These are phyloP conservation scores for Laticauda laticaudata DNA, from an alignment of 2,113 vertebrate species.

Conservation along the genomic window DNA sequence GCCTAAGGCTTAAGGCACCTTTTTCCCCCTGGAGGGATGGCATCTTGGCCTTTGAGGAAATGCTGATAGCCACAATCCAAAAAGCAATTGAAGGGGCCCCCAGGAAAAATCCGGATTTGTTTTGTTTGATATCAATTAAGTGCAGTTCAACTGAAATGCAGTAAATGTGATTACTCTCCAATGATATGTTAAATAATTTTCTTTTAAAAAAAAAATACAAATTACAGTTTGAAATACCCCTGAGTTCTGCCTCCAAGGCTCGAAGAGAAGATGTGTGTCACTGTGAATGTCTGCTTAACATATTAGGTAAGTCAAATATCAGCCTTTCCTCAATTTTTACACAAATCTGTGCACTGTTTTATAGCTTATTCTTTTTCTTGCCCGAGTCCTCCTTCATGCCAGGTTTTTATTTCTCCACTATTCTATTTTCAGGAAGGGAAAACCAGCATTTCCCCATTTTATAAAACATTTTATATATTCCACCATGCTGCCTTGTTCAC, in stretches of 20 bases:
- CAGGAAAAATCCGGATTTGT: not conserved
- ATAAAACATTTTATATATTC: not conserved
- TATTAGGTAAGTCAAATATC: not conserved
- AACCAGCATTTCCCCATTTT: not conserved
- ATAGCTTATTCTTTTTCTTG: not conserved
- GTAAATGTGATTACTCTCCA: not conserved
- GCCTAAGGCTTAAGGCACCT: not conserved
- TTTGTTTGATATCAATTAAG: not conserved
- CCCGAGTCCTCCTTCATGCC: not conserved
- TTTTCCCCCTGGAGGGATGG: fast-evolving
- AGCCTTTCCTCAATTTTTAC: not conserved
- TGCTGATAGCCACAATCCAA: not conserved
- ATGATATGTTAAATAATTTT: not conserved
- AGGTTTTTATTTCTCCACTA: not conserved
- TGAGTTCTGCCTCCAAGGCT: not conserved
- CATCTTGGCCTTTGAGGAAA: not conserved
- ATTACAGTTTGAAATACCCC: not conserved
- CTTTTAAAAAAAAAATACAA: not conserved
- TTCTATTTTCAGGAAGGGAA: not conserved
- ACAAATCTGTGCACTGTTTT: not conserved
- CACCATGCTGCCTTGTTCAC: not conserved
- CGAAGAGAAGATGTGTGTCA: not conserved
- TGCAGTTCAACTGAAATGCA: not conserved
- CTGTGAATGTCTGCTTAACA: not conserved
- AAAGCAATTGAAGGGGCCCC: not conserved